phyloP scores from a whole-genome alignment of 2,888 invertebrate genomes.

The Plagodis pulveraria region DNA sequence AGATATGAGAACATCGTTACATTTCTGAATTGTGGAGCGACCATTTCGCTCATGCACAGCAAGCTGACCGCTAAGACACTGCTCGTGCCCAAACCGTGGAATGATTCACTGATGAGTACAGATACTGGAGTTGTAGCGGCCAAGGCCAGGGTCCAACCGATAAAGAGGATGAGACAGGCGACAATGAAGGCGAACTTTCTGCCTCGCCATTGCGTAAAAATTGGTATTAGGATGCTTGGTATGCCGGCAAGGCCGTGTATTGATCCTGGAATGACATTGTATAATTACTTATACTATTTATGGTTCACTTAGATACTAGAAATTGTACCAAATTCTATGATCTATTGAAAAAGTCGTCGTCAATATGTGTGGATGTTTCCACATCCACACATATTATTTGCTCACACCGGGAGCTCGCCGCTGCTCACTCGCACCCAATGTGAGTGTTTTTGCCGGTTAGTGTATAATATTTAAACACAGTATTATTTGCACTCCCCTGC shows the following conservation, averaged over 20 bases:
- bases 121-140: slow-evolving; percentile 16
- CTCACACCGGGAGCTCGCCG: no score
- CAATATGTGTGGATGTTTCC: no score
- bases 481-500: no score
- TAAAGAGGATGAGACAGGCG: slow-evolving; percentile 33
- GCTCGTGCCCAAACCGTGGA: slow-evolving; percentile 39
- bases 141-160: slow-evolving; percentile 36
- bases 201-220: slow-evolving; percentile 39
- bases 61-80: slow-evolving; percentile 33
- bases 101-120: slow-evolving; percentile 35
- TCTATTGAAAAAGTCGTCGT: no score
- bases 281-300: no score
- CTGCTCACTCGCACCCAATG: no score
- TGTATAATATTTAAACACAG: no score
- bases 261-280: slow-evolving; percentile 31
- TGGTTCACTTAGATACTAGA: no score
- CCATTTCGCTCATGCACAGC: slow-evolving; percentile 37
- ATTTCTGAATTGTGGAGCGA: slow-evolving; percentile 37
- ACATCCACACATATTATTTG: no score
- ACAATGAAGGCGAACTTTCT: slow-evolving; percentile 38
- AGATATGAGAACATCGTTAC: slow-evolving; percentile 28
- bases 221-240: slow-evolving; percentile 38
- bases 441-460: no score
- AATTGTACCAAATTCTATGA: no score
- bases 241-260: slow-evolving; percentile 41